Evolutionary conservation across 2,888 invertebrate species (phyloP), one percentile per base, ranked within the genome.

Genomic region (Kryphioiulus occultus): DNA sequence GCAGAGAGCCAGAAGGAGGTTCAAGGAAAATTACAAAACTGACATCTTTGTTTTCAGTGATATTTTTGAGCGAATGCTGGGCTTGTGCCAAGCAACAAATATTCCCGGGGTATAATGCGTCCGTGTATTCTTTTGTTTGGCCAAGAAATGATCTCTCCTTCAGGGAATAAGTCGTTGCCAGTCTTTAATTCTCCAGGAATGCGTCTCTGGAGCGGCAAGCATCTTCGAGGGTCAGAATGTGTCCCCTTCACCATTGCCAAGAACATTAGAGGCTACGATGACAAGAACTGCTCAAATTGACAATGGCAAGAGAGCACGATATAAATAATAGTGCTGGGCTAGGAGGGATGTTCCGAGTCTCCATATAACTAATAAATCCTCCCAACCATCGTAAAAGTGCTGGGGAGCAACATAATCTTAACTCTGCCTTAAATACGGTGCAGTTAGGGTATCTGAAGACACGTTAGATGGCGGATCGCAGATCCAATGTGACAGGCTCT

Each of bases 321-420:
- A 68, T 68, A 68, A 68, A 68, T 68, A 68, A 68, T 68, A 68
- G 22, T 22, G n/a, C 68, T n/a, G 1, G 68, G 10, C 22, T 68
- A 22, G 22, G 7, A 68, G 68, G 22, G 68, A 68, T 68, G 68
- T 10, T 26, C 22, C n/a, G 10, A 68, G 68, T 22, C 68, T 68
- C 68, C 68, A 68, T 59, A n/a, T 35, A 68, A 68, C 68, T 26
- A 68, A 68, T 68, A 68, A 68, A 68, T 68, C 68, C 68, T 68
- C 26, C 22, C 22, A 22, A 22, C 22, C 22, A 68, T 68, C 68
- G 22, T 68, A 68, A 68, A 68, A 68, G 68, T 68, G 68, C 68
- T 59, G 53, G 2, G 19, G n/a, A 59, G 53, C 53, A 59, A 68
- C 22, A 68, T 68, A 68, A 68, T 68, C 68, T 68, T 68, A 68